Evolutionary conservation across 1,140 invertebrate genomes (phyloP).

Genomic region (Trachymyrmex cornetzi): DNA sequence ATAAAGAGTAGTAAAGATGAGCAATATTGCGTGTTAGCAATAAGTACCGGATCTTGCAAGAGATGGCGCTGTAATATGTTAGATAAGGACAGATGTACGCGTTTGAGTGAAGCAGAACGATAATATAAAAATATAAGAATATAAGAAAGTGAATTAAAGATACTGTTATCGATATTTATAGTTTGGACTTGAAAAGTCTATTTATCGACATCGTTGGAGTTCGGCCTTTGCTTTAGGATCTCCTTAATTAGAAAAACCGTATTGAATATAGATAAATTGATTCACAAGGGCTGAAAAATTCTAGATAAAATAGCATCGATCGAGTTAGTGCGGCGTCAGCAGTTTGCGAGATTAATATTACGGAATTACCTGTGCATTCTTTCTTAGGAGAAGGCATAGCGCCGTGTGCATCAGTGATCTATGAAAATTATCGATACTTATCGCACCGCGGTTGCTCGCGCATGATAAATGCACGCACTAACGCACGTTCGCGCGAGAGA

Average conservation of each 20-base stretch:
- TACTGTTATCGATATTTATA: too few relatives aligned
- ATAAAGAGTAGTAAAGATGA: too few relatives aligned
- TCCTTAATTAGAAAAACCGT: background rate
- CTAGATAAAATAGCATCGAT: background rate
- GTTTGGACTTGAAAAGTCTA: too few relatives aligned
- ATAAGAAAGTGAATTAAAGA: too few relatives aligned
- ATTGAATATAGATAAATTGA: background rate
- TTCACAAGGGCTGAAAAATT: constrained; percentile 24
- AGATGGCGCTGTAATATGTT: too few relatives aligned
- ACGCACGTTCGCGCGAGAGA: background rate
- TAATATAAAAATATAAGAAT: too few relatives aligned
- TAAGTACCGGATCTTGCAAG: too few relatives aligned
- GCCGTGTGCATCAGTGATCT: constrained; percentile 52
- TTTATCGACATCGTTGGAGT: too few relatives aligned
- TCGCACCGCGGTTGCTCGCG: constrained; percentile 46
- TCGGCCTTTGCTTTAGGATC: too few relatives aligned
- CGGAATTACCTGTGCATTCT: constrained; percentile 30
- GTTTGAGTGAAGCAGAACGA: too few relatives aligned
- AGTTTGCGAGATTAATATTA: constrained; percentile 36
- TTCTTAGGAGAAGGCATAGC: background rate
- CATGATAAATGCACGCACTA: constrained; percentile 65
- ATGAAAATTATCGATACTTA: constrained; percentile 71
- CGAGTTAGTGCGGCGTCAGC: constrained; percentile 19
- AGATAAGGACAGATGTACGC: too few relatives aligned
- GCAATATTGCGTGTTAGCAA: too few relatives aligned